Percentiles rank a stretch among this genome's conserved stretches.
These are phyloP conservation scores for Oryzias melastigma DNA, from an alignment of 2,113 vertebrate genomes.

Conservation along the genomic window DNA sequence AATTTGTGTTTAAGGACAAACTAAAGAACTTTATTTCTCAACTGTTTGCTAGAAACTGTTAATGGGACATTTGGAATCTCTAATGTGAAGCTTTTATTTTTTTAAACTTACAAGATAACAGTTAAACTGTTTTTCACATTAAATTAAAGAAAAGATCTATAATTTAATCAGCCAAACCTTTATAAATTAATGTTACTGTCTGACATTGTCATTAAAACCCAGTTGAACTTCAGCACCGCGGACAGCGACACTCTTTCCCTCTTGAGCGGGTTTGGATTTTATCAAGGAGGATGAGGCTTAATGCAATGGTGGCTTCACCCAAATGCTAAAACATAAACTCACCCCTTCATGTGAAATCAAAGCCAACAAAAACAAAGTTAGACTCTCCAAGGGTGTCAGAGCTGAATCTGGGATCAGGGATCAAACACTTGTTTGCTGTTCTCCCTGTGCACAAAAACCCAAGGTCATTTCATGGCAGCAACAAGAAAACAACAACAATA, in stretches of 20 bases:
- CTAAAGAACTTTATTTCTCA: no score
- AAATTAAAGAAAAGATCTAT: no score
- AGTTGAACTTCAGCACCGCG: constrained; percentile 5
- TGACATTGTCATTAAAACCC: not conserved
- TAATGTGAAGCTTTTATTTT: no score
- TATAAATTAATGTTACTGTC: no score
- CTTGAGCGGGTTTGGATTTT: constrained; percentile 2
- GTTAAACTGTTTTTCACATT: no score
- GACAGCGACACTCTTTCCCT: constrained; percentile 14
- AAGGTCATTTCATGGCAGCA: constrained; percentile 23
- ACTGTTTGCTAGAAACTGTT: no score
- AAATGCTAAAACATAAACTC: constrained; percentile 18
- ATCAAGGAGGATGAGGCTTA: constrained; percentile 1
- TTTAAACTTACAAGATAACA: no score
- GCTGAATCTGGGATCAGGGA: constrained; percentile 13
- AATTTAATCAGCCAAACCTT: no score
- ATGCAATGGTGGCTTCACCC: constrained; percentile 9
- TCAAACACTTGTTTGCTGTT: constrained; percentile 18
- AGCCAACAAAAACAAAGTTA: not conserved
- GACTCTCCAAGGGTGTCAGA: constrained; percentile 10
- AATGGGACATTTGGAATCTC: no score
- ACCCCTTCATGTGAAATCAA: constrained; percentile 15
- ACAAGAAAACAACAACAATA: constrained; percentile 3
- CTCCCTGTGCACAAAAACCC: constrained; percentile 9
- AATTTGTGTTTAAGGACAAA: no score